Evolutionary conservation across 1,140 invertebrate species (phyloP).

Genomic region (Plectus sambesii): DNA sequence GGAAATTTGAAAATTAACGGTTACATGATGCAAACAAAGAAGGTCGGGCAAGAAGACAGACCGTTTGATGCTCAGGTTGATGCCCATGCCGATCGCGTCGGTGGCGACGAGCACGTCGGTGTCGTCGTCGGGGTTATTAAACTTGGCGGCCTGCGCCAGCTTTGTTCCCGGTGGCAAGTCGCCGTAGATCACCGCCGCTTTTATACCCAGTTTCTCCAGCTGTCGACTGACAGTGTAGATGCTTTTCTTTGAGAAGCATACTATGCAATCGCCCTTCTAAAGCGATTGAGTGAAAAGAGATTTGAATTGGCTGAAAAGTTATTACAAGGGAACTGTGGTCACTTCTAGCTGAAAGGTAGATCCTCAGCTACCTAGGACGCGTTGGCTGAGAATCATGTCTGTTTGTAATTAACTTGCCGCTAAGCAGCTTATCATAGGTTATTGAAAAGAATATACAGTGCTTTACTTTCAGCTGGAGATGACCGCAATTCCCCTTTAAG

Average conservation of each 20-base stretch:
- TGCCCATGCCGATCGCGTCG: conserved; percentile 97
- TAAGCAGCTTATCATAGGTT: too few relatives aligned
- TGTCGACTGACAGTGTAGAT: conserved; percentile 26
- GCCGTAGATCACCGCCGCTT: conserved; percentile 83
- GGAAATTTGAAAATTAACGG: too few relatives aligned
- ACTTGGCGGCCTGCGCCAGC: conserved; percentile 84
- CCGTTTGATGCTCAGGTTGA: conserved; percentile 64
- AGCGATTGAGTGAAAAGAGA: too few relatives aligned
- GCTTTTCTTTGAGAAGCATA: conserved; percentile 62
- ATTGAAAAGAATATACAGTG: too few relatives aligned
- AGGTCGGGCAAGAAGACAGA: conserved; percentile 8
- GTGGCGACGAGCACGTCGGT: conserved; percentile 96
- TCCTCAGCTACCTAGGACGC: too few relatives aligned
- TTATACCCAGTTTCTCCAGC: conserved; percentile 59
- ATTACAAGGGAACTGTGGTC: too few relatives aligned
- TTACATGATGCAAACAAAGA: too few relatives aligned
- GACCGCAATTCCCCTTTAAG: conserved; percentile 16
- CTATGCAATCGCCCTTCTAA: conserved; percentile 85
- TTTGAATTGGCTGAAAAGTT: too few relatives aligned
- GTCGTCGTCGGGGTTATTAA: conserved; percentile 83
- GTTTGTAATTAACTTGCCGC: too few relatives aligned
- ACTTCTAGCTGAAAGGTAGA: too few relatives aligned
- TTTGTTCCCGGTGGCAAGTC: conserved; percentile 66
- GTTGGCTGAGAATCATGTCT: too few relatives aligned
- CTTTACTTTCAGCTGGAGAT: too few relatives aligned